A percentile compares a stretch with the other conserved stretches of the same genome.
These are phyloP conservation scores for Zaprionus africanus DNA, from an alignment of 1,140 invertebrate species.

Conservation along the genomic window DNA sequence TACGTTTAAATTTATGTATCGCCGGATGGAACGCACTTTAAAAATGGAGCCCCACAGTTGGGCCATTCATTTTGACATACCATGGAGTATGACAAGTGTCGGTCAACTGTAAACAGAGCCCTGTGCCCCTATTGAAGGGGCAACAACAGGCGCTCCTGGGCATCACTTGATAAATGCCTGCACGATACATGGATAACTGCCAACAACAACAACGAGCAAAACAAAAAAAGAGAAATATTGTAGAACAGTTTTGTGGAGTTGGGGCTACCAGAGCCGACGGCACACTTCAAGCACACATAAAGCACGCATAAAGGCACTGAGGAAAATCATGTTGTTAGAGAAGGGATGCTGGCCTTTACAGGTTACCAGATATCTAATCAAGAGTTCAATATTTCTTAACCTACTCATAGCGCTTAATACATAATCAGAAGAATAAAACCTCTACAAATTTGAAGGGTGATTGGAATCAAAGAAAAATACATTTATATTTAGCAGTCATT, in stretches of 20 bases:
- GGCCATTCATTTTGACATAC: constrained; percentile 48
- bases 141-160: constrained; percentile 21
- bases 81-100: constrained; percentile 60
- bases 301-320: too few relatives aligned
- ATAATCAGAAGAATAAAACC: too few relatives aligned
- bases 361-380: too few relatives aligned
- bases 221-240: neutral
- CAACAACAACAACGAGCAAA: constrained; percentile 2
- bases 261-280: too few relatives aligned
- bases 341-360: too few relatives aligned
- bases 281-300: too few relatives aligned
- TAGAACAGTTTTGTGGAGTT: neutral
- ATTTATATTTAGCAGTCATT: too few relatives aligned
- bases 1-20: constrained; percentile 58
- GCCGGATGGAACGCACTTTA: constrained; percentile 38
- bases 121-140: neutral
- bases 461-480: too few relatives aligned
- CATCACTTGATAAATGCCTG: constrained; percentile 51
- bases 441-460: too few relatives aligned
- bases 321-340: too few relatives aligned
- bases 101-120: constrained; percentile 60
- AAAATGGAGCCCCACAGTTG: constrained; percentile 26
- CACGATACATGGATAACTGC: constrained; percentile 23
- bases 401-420: too few relatives aligned
- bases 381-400: neutral